Evolutionary conservation across 2,888 invertebrate species (phyloP), one percentile per base, ranked within the genome.

Genomic region (Aspidiotus destructor): DNA sequence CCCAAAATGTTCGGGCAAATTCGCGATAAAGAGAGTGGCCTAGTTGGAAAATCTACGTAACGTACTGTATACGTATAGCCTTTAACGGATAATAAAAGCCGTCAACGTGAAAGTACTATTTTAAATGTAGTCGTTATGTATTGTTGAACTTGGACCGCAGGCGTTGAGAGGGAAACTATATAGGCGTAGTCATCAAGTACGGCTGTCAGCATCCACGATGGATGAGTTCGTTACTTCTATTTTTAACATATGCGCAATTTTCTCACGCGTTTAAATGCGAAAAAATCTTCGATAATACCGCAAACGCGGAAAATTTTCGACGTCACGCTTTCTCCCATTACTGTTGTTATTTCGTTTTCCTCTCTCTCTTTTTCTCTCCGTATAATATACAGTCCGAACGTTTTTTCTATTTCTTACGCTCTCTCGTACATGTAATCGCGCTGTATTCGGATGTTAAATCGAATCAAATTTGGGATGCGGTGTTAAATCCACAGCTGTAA

Each of bases 231-330:
- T 55, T 54, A 41, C 64, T 17, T 16, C 58, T 55, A 54, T 64
- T 63, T 64, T 64, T 64, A 64, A 55, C 64, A 64, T 64, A 64
- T 64, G 64, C 57, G 44, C 42, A 55, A 55, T 64, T 64, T 57
- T 64, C 64, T 28, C 28, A 64, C 64, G 64, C 54, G 55, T 55
- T 64, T 64, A 42, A 64, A 64, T 64, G 64, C 17, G 64, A 64
- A 64, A 64, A 64, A 64, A 64, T 64, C 64, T 53, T 64, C 58
- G 28, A 48, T 48, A 48, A 48, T 48, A 48, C 48, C 10, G 48
- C 48, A 48, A 48, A 48, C 48, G 48, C 48, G n/a, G 48, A 48
- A 48, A 48, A 48, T 48, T 48, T 48, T n/a, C 10, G n/a, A 11
- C 48, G 48, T 48, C 48, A 48, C 48, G 48, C 48, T 48, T 48